These are phyloP conservation scores for Pomatostomus ruficeps DNA, from an alignment of 2,113 vertebrate genomes.

Conservation along the genomic window DNA sequence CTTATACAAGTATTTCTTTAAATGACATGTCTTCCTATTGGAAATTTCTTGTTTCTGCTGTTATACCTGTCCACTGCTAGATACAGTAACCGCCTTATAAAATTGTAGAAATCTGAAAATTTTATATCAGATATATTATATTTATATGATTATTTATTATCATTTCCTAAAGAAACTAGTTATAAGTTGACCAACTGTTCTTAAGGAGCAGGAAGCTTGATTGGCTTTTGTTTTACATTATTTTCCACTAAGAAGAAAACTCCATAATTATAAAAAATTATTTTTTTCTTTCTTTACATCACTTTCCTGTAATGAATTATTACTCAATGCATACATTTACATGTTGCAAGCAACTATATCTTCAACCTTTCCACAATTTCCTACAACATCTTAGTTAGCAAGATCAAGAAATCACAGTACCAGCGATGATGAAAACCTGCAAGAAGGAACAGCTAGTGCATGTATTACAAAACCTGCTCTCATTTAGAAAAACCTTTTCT, in stretches of 20 bases:
- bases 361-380: neutral
- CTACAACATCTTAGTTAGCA: neutral
- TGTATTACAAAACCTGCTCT: constrained; percentile 18
- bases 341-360: neutral
- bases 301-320: neutral
- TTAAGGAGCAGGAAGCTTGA: neutral
- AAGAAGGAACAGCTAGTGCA: neutral
- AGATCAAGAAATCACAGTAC: constrained; percentile 38
- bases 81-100: neutral
- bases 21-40: neutral
- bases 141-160: neutral
- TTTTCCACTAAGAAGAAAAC: neutral
- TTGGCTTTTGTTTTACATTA: neutral
- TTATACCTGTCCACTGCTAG: neutral
- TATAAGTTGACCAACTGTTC: neutral
- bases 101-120: neutral
- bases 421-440: constrained; percentile 35
- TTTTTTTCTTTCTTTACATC: neutral
- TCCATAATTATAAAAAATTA: neutral
- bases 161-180: neutral
- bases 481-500: constrained; percentile 43
- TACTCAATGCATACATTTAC: neutral
- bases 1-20: neutral
- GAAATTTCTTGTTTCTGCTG: neutral
- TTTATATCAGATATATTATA: neutral